Percentiles rank a stretch among this genome's conserved stretches.
These are phyloP conservation scores for Spongia lamella DNA, from an alignment of 37 sponge, comb jelly and placozoan species.

Conservation along the genomic window DNA sequence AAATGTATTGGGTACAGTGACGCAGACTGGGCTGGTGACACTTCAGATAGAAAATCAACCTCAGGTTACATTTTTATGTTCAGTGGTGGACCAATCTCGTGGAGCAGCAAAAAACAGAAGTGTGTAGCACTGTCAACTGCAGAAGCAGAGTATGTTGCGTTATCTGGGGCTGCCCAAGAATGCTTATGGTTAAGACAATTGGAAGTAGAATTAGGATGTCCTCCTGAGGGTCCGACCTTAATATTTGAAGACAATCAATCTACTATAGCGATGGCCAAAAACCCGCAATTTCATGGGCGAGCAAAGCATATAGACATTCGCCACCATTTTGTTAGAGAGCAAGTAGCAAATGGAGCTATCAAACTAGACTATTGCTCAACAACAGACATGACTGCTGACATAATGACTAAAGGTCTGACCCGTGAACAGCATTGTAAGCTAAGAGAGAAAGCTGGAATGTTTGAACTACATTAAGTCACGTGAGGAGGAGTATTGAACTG, in stretches of 20 bases:
- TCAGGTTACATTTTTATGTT: background rate
- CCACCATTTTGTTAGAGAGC: constrained; percentile 21
- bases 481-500: no score
- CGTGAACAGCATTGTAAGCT: no score
- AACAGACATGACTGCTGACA: constrained; percentile 9
- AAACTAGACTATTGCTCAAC: constrained; percentile 7
- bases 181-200: no score
- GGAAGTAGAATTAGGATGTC: background rate
- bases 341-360: constrained; percentile 7
- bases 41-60: background rate
- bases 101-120: constrained; percentile 13
- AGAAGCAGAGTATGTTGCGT: no score
- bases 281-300: constrained; percentile 19
- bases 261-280: constrained; percentile 14
- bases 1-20: background rate
- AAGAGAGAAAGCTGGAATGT: no score
- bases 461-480: no score
- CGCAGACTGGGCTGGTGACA: background rate
- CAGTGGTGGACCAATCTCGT: no score
- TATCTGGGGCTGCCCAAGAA: no score
- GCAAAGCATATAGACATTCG: constrained; percentile 14
- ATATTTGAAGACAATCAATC: constrained; percentile 12
- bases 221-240: background rate
- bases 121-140: constrained; percentile 26
- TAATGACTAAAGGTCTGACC: no score